These are phyloP conservation scores for Brachionus sp. DNA, from an alignment of 1,140 invertebrate genomes.

Conservation along the genomic window DNA sequence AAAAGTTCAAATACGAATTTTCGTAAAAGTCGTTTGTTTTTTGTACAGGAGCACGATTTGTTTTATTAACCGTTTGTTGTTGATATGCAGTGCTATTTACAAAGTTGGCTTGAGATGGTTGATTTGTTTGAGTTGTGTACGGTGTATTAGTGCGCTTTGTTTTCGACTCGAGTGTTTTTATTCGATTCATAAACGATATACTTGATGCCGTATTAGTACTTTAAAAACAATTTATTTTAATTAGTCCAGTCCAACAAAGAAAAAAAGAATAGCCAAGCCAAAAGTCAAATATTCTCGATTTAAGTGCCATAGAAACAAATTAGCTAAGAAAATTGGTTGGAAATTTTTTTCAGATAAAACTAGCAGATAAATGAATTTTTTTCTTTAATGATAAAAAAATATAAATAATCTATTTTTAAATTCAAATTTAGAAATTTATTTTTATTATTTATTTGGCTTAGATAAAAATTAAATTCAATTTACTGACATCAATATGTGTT, in stretches of 20 bases:
- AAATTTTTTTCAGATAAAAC: too few relatives aligned
- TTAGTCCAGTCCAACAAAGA: not conserved
- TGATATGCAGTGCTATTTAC: conserved; percentile 15
- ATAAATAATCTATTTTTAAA: too few relatives aligned
- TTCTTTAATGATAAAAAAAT: too few relatives aligned
- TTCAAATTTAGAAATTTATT: too few relatives aligned
- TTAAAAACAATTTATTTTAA: not conserved
- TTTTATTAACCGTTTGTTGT: not conserved
- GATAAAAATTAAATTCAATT: too few relatives aligned
- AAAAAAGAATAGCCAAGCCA: not conserved
- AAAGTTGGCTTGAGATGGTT: conserved; percentile 4
- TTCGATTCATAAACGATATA: conserved; percentile 9
- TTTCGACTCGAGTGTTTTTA: conserved; percentile 16
- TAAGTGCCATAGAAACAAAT: too few relatives aligned
- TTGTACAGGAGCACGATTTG: not conserved
- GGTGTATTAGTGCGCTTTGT: not conserved
- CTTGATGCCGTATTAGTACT: conserved; percentile 21
- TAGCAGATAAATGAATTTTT: too few relatives aligned
- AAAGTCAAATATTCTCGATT: not conserved
- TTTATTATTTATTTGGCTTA: too few relatives aligned
- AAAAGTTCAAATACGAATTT: conserved; percentile 29
- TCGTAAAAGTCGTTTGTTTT: conserved; percentile 11
- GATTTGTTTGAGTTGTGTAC: not conserved
- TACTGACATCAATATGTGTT: too few relatives aligned
- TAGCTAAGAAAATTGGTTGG: too few relatives aligned